Evolutionary conservation across 2,113 vertebrate genomes (phyloP).

Genomic region (Diadophis punctatus): DNA sequence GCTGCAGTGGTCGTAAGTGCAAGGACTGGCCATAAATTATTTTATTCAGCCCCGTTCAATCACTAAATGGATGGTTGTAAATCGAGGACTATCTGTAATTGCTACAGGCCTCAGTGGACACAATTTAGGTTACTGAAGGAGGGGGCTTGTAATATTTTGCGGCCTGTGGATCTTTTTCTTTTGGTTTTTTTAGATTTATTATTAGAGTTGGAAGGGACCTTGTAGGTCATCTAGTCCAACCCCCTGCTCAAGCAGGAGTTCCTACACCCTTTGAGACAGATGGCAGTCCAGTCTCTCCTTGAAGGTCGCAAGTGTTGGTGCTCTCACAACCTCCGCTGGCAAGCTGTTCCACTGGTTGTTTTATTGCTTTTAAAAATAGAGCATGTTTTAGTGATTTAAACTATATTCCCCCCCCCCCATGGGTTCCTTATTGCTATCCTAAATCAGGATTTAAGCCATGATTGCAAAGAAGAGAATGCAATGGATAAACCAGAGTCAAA

Average conservation of each 20-base stretch:
- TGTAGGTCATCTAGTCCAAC: too few species aligned
- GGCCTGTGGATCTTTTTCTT: background rate
- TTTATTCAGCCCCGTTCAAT: background rate
- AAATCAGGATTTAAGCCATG: background rate
- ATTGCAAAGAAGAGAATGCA: background rate
- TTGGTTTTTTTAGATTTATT: too few species aligned
- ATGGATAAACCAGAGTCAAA: background rate
- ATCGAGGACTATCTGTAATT: background rate
- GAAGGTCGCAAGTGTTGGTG: too few species aligned
- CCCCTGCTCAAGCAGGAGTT: too few species aligned
- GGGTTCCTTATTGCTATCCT: background rate
- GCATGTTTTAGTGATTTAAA: background rate
- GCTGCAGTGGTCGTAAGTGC: background rate
- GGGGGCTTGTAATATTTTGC: background rate
- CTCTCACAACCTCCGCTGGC: too few species aligned
- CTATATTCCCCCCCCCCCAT: rapidly evolving
- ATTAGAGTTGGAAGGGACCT: too few species aligned
- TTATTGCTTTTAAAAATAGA: background rate
- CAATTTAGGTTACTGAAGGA: background rate
- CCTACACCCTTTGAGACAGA: too few species aligned
- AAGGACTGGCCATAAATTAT: background rate
- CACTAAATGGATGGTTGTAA: background rate
- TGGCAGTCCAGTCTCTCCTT: too few species aligned
- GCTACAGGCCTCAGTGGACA: background rate
- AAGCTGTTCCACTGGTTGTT: too few species aligned